Evolutionary conservation across 2,113 vertebrate species (phyloP), one percentile per base, ranked within the genome.

Genomic region (Rhipidura dahli): DNA sequence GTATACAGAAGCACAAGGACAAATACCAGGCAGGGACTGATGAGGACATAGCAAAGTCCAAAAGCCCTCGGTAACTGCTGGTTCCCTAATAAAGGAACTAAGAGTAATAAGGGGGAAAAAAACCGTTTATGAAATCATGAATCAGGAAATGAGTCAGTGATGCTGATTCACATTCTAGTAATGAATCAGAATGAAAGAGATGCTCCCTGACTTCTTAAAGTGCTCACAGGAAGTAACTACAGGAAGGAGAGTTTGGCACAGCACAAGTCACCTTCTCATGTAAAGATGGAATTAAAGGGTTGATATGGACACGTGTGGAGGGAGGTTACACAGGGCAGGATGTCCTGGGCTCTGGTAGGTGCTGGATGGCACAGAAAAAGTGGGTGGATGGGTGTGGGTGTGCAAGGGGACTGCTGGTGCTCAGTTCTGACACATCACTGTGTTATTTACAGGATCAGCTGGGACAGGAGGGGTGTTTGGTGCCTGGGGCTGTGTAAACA

Each of bases 131-230:
- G 86, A 90, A 94, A 83, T 90, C 60, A 75, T 66, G 64, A 89
- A 66, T 77, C 69, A 70, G 87, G 77, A 97, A 95, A 71, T 91
- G 90, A 97, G 84, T 94, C 91, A 90, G 44, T 15, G 89, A 39
- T 84, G 65, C 81, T 94, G 92, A 97, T 91, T 97, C 89, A 83
- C 40, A 73, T 63, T 78, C 72, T 28, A 47, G 39, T 51, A 83
- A 90, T 68, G 85, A 83, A 65, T 81, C 57, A 73, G 72, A 75
- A 59, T 3, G 47, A 54, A 89, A 83, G 64, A 83, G 80, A 73
- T 81, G 71, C 39, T 93, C 80, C 79, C 40, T 69, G 65, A 8
- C 37, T 64, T 26, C 65, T 63, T 19, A 68, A 90, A 80, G 89
- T 3, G 42, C 76, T 70, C 70, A 26, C 33, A 73, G 54, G 61